A percentile compares a stretch with the other conserved stretches of the same genome.
Evolutionary conservation across 2,113 vertebrate genomes (phyloP).

Genomic region (Puffinus mauretanicus): DNA sequence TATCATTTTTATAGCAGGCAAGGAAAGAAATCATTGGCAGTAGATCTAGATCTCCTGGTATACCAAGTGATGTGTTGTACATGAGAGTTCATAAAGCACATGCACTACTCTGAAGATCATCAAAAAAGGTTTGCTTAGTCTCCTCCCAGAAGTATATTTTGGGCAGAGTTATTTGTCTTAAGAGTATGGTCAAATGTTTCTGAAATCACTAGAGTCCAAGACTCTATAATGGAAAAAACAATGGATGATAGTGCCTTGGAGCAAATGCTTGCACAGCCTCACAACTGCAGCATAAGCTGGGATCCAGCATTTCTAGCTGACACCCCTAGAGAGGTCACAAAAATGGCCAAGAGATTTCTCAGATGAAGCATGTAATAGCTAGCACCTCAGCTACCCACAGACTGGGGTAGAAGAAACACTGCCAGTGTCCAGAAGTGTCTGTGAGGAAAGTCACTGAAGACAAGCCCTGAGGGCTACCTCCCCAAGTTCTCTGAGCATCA

Average conservation of each 20-base stretch:
- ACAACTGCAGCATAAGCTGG: not conserved
- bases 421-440: not conserved
- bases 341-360: not conserved
- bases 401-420: not conserved
- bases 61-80: not conserved
- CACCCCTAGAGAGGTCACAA: not conserved
- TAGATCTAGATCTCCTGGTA: not conserved
- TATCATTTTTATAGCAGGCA: not conserved
- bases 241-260: not conserved
- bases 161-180: not conserved
- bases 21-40: not conserved
- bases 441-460: not conserved
- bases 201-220: not conserved
- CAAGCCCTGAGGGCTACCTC: not conserved
- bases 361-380: not conserved
- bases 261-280: not conserved
- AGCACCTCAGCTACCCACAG: not conserved
- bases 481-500: accelerated
- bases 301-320: not conserved
- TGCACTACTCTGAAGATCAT: not conserved
- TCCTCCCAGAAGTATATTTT: not conserved
- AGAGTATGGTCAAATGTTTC: not conserved
- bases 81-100: not conserved
- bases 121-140: not conserved
- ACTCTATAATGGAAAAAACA: not conserved